Base-by-base conservation (phyloP, 1,140 invertebrate genomes). In the Drosophila eugracilis region DNA sequence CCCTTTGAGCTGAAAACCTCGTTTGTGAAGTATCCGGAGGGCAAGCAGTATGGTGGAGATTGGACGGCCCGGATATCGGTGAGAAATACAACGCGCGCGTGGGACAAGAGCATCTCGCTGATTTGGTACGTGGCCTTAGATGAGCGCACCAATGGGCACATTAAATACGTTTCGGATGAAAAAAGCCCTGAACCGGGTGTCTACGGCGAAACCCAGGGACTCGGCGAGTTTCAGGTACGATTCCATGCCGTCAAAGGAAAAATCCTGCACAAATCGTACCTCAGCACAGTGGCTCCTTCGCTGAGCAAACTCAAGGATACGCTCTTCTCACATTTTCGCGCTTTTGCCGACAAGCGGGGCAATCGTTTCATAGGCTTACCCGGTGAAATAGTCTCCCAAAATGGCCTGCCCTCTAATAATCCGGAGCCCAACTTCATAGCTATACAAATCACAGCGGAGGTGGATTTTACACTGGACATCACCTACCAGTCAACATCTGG, bases 31-130 rank as follows among this genome's bases (percentile, higher is more conserved):
- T 94, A 94, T 58, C 92, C 93, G 0, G 96, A 96, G 4, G 96
- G 96, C 0, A 96, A 96, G 6, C 92, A 92, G 32, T 94, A 96
- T 90, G 97, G 97, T 4, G 97, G 97, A 0, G 97, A 99, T 86
- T 99, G 98, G 98, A 97, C 97, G 2, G 96, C 96, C 1, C 93
- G 96, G 72, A 95, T 99, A 42, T 93, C 93, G 59, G 95, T 97
- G 0, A 93, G 94, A 3, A 91, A 91, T 37, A 86, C 88, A 5
- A 72, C 86, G 0, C 75, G 74, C 1, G 80, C 90, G 12, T 90
- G 80, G 80, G 86, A 91, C 58, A 73, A 60, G 3, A 77, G 93
- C n/a, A 93, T 96, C 21, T 94, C 95, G 1, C 75, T 97, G 0
- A 92, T 97, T 1, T 96, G 96, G 93, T 97, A 97, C 75, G 94